Percentiles rank a stretch among this genome's conserved stretches.
Evolutionary conservation across 1,140 invertebrate genomes (phyloP).

Genomic region (Drosophila kikkawai): DNA sequence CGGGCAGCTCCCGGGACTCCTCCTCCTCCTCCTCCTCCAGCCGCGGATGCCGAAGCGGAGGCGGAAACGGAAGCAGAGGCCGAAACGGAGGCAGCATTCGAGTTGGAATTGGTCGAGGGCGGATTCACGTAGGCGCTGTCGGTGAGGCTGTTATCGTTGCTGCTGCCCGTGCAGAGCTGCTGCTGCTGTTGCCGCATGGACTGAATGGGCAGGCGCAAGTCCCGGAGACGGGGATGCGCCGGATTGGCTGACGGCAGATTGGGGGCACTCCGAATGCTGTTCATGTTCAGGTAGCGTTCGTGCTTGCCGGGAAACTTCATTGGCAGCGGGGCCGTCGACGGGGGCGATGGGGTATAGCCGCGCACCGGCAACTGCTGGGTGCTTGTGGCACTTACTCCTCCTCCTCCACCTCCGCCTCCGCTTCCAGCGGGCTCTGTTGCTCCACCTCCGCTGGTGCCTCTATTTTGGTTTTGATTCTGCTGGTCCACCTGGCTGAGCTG

Average conservation of each 20-base stretch:
- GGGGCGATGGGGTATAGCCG: constrained; percentile 90
- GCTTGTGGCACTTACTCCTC: constrained; percentile 25
- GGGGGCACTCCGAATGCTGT: constrained; percentile 91
- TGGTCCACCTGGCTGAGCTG: constrained; percentile 71
- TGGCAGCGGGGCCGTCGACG: constrained; percentile 91
- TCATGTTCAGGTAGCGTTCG: constrained; percentile 89
- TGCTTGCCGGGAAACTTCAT: constrained; percentile 90
- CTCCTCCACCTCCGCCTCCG: background rate
- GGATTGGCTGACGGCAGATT: constrained; percentile 90
- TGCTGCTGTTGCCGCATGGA: constrained; percentile 85
- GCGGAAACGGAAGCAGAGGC: constrained; percentile 31
- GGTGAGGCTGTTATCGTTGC: constrained; percentile 88
- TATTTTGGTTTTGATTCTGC: constrained; percentile 71
- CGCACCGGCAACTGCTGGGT: constrained; percentile 86
- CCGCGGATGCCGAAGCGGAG: constrained; percentile 19
- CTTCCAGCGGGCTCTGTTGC: background rate
- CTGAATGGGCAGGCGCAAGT: constrained; percentile 87
- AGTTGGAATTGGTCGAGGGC: constrained; percentile 74
- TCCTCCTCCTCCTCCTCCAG: background rate
- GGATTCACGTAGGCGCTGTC: constrained; percentile 84
- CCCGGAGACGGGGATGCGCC: constrained; percentile 89
- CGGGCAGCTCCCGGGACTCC: constrained; percentile 15
- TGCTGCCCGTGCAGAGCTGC: constrained; percentile 82
- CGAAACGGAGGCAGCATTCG: constrained; percentile 52
- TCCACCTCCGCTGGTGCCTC: background rate